Conservation (phyloP, 2,797 vertebrate genomes). For the Enteromius treurensis region DNA sequence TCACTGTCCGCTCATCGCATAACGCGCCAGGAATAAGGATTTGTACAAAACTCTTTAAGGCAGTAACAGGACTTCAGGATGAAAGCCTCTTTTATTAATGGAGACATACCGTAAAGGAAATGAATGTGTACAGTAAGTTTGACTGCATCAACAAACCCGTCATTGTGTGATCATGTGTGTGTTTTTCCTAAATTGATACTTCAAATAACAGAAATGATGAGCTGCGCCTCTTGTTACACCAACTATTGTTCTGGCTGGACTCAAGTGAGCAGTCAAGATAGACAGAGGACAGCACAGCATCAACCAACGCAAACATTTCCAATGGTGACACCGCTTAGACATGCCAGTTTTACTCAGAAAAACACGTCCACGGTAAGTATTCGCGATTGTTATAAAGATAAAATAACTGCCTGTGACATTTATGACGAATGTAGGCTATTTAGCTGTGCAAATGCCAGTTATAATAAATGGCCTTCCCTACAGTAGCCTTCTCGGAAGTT, state of each 20-base stretch:
- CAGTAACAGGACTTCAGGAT: constrained; percentile 8
- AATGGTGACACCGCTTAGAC: constrained; percentile 19
- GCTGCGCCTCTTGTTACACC: background rate
- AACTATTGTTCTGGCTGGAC: constrained; percentile 4
- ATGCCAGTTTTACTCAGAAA: constrained; percentile 39
- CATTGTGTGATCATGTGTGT: constrained; percentile 6
- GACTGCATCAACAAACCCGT: background rate
- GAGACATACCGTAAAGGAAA: background rate
- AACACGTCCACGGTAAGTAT: constrained; percentile 34
- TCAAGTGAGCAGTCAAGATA: constrained; percentile 17
- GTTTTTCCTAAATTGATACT: background rate
- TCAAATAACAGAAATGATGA: background rate
- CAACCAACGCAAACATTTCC: constrained; percentile 7
- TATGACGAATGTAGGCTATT: background rate
- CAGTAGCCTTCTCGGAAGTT: background rate
- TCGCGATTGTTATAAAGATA: background rate
- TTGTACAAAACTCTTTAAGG: background rate
- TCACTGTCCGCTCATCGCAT: background rate
- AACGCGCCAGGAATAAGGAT: background rate
- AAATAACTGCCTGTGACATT: background rate
- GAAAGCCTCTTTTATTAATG: background rate
- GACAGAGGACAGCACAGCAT: background rate
- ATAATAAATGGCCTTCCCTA: background rate
- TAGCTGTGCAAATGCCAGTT: background rate
- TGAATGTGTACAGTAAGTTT: constrained; percentile 13